Evolutionary conservation across 2,888 invertebrate species (phyloP).

Genomic region (Drosophila niveifrons): DNA sequence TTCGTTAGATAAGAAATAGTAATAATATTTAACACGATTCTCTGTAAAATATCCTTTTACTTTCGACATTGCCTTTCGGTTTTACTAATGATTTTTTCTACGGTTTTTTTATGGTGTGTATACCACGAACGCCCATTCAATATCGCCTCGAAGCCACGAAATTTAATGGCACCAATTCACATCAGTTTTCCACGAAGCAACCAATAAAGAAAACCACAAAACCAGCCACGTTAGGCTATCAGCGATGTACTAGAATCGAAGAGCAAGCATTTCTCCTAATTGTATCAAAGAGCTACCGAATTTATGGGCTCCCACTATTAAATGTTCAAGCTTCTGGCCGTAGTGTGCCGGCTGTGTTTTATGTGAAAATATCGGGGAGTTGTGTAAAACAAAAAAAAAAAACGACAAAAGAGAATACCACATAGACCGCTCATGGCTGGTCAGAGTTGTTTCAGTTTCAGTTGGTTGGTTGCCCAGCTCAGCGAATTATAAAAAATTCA

Average conservation of each 20-base stretch:
- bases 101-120: neutral
- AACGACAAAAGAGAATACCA: slow-evolving; percentile 8
- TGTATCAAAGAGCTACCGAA: slow-evolving; percentile 67
- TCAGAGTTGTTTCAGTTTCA: slow-evolving; percentile 41
- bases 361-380: slow-evolving; percentile 31
- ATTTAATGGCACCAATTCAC: slow-evolving; percentile 42
- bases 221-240: slow-evolving; percentile 56
- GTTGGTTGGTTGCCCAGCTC: slow-evolving; percentile 36
- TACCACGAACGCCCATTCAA: slow-evolving; percentile 26
- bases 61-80: slow-evolving; percentile 4
- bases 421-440: slow-evolving; percentile 29
- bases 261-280: slow-evolving; percentile 66
- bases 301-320: slow-evolving; percentile 71
- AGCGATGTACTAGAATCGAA: slow-evolving; percentile 67
- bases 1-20: neutral
- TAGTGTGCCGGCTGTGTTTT: slow-evolving; percentile 53
- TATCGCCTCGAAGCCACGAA: slow-evolving; percentile 15
- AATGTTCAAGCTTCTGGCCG: slow-evolving; percentile 51
- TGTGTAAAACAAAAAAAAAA: neutral
- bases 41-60: slow-evolving; percentile 9
- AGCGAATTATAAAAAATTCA: slow-evolving; percentile 78
- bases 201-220: slow-evolving; percentile 49
- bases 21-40: neutral
- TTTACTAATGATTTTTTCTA: slow-evolving; percentile 1
- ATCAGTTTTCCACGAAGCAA: slow-evolving; percentile 28